These are phyloP conservation scores for Progne subis DNA, from an alignment of 2,113 vertebrate genomes.

Conservation along the genomic window DNA sequence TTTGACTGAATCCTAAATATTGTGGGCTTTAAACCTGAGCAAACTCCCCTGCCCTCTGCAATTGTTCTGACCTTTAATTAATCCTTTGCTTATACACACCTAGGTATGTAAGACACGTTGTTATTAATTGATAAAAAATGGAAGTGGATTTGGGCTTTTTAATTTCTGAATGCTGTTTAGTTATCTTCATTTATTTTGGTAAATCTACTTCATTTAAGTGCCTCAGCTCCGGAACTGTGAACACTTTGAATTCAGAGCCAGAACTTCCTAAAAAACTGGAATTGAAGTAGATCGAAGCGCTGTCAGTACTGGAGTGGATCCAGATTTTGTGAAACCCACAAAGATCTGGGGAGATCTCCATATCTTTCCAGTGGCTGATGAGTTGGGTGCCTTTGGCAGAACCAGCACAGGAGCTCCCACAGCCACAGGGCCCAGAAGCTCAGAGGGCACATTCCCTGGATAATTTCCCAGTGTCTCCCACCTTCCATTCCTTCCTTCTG, in stretches of 20 bases:
- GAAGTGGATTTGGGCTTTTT: background rate
- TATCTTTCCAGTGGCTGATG: background rate
- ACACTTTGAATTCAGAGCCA: background rate
- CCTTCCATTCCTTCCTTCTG: background rate
- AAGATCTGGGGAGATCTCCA: background rate
- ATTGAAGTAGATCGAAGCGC: background rate
- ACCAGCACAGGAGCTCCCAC: rapidly evolving
- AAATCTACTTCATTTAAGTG: background rate
- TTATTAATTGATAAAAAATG: background rate
- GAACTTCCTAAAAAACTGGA: background rate
- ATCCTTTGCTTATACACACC: background rate
- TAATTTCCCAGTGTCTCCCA: background rate
- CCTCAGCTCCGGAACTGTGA: background rate
- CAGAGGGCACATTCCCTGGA: background rate
- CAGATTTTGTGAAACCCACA: background rate
- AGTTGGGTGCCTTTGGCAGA: background rate
- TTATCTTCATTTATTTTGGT: background rate
- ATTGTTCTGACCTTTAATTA: background rate
- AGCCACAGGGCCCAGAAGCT: background rate
- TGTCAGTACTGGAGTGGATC: rapidly evolving
- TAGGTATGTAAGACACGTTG: background rate
- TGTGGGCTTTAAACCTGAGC: background rate
- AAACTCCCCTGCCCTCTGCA: background rate
- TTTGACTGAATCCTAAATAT: background rate
- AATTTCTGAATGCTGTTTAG: background rate